phyloP scores from a whole-genome alignment of 2,113 vertebrate species.

The Brachyistius frenatus region DNA sequence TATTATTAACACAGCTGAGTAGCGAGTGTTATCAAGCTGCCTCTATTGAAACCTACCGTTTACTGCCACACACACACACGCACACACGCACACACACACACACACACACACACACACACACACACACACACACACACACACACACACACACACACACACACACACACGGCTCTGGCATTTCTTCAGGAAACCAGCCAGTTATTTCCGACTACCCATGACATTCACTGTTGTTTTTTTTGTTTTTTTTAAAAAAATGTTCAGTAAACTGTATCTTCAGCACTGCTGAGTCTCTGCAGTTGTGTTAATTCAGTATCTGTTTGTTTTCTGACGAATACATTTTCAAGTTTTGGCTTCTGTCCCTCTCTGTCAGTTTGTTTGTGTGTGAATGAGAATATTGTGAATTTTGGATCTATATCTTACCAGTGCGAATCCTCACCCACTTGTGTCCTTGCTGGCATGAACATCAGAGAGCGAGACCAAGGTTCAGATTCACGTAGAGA shows the following conservation, averaged over 20 bases:
- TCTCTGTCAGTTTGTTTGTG: conserved; percentile 26
- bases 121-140: background rate
- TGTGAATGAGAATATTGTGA: conserved; percentile 28
- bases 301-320: background rate
- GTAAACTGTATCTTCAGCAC: background rate
- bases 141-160: background rate
- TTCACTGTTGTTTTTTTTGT: background rate
- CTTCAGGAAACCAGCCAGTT: conserved; percentile 26
- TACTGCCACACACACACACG: conserved; percentile 42
- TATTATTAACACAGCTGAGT: conserved; percentile 79
- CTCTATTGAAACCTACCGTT: conserved; percentile 71
- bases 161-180: conserved; percentile 4
- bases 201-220: conserved; percentile 25
- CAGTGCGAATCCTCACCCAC: conserved; percentile 40
- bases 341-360: conserved; percentile 13
- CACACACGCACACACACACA: conserved; percentile 15
- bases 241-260: no score
- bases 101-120: background rate
- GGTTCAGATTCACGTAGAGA: conserved; percentile 33
- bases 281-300: background rate
- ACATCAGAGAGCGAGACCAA: conserved; percentile 60
- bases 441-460: conserved; percentile 48
- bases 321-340: conserved; percentile 23
- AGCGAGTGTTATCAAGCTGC: conserved; percentile 67
- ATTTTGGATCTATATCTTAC: conserved; percentile 37